Percentiles rank a stretch among this genome's conserved stretches.
phyloP scores from a whole-genome alignment of 2,888 invertebrate genomes.

The Argyresthia goedartella region DNA sequence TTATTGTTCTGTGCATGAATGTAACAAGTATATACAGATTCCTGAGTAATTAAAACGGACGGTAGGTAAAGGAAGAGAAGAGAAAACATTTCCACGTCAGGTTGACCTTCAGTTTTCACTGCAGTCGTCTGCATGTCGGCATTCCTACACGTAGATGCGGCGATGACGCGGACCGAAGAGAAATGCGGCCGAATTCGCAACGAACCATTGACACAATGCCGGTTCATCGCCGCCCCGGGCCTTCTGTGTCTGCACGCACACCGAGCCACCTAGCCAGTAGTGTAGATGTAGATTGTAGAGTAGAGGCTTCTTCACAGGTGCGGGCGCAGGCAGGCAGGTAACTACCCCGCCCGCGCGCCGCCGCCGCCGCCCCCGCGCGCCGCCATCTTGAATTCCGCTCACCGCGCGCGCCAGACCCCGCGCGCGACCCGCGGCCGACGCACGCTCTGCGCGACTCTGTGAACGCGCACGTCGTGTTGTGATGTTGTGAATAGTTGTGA shows the following conservation, averaged over 20 bases:
- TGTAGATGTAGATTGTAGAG: too few relatives aligned
- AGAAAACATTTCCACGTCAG: too few relatives aligned
- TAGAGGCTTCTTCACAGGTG: slow-evolving; percentile 53
- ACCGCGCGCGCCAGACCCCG: slow-evolving; percentile 51
- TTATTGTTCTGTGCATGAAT: too few relatives aligned
- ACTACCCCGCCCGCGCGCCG: slow-evolving; percentile 20
- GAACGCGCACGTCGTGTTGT: too few relatives aligned
- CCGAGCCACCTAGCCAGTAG: too few relatives aligned
- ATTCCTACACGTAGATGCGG: slow-evolving; percentile 45
- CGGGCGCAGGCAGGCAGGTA: slow-evolving; percentile 56
- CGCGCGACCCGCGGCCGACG: slow-evolving; percentile 55
- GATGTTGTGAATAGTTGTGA: slow-evolving; percentile 59
- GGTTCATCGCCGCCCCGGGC: slow-evolving; percentile 60
- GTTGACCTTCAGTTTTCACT: slow-evolving; percentile 60
- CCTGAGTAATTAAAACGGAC: not conserved
- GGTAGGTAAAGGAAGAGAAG: not conserved
- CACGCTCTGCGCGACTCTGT: slow-evolving; percentile 26
- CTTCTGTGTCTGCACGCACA: too few relatives aligned
- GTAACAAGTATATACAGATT: too few relatives aligned
- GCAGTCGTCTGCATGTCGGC: slow-evolving; percentile 39
- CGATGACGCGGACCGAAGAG: slow-evolving; percentile 40
- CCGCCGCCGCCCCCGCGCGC: slow-evolving; percentile 21
- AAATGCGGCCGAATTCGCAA: slow-evolving; percentile 66
- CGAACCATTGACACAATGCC: slow-evolving; percentile 62
- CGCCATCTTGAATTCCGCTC: slow-evolving; percentile 68